Percentiles rank a stretch among this genome's conserved stretches.
These are phyloP conservation scores for Rallus limicola DNA, from an alignment of 2,113 vertebrate species.

Conservation along the genomic window DNA sequence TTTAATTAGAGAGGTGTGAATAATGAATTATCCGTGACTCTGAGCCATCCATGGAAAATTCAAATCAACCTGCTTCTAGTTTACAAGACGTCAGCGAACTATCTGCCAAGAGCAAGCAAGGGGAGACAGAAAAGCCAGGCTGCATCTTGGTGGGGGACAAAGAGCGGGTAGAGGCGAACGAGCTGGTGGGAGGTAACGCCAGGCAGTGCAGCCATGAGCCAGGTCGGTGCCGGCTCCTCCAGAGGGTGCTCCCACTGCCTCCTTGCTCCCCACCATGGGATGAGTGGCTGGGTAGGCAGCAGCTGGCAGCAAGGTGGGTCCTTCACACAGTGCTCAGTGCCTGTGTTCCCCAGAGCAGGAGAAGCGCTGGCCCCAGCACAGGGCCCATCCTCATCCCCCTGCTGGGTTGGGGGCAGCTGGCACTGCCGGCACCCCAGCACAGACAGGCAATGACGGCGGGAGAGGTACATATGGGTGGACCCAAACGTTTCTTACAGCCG, in stretches of 20 bases:
- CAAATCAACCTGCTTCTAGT: conserved; percentile 61
- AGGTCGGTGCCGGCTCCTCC: fast-evolving
- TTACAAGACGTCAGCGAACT: background rate
- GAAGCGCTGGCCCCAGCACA: background rate
- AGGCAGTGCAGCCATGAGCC: background rate
- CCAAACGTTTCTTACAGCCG: background rate
- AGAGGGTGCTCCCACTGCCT: background rate
- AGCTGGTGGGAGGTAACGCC: background rate
- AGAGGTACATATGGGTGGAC: fast-evolving
- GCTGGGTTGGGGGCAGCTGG: background rate
- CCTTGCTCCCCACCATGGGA: fast-evolving
- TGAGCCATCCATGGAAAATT: conserved; percentile 60
- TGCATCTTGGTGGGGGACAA: background rate
- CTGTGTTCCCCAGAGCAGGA: background rate
- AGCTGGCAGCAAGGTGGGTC: background rate
- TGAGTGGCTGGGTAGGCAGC: fast-evolving
- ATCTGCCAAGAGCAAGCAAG: conserved; percentile 12
- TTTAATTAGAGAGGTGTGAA: conserved; percentile 71
- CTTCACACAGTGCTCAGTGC: fast-evolving
- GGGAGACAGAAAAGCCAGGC: background rate
- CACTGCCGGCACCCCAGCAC: fast-evolving
- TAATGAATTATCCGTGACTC: conserved; percentile 71
- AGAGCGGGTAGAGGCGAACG: background rate
- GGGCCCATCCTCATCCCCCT: background rate
- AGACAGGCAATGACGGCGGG: background rate